phyloP scores from a whole-genome alignment of 2,113 vertebrate species.

The Uria aalge region DNA sequence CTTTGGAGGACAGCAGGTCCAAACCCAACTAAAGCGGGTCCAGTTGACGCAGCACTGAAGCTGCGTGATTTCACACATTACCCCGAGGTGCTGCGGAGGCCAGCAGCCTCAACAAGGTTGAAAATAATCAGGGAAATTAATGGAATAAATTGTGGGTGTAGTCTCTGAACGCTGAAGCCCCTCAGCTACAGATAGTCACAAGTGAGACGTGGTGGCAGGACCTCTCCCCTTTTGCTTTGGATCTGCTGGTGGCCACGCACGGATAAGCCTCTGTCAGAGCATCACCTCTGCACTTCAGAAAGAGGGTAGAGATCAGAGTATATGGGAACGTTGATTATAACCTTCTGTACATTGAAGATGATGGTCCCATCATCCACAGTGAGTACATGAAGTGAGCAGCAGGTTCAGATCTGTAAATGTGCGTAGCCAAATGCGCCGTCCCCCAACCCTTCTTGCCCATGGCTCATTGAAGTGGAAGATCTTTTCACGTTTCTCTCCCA shows the following conservation, averaged over 20 bases:
- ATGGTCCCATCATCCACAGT: background rate
- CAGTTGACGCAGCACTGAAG: background rate
- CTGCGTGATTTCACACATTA: background rate
- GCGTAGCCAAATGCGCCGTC: fast-evolving
- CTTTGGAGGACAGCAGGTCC: background rate
- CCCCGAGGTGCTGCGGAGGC: background rate
- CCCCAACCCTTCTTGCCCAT: background rate
- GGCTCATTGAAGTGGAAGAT: background rate
- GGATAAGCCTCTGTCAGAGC: background rate
- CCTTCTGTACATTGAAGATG: background rate
- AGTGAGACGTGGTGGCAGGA: fast-evolving
- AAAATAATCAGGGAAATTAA: background rate
- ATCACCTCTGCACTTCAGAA: background rate
- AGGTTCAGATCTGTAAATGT: background rate
- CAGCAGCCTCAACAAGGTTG: background rate
- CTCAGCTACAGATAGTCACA: background rate
- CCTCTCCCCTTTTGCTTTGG: background rate
- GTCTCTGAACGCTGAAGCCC: background rate
- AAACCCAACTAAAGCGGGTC: background rate
- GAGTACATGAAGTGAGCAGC: background rate
- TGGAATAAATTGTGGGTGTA: background rate
- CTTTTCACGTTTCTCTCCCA: background rate
- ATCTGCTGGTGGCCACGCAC: background rate
- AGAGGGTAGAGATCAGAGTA: background rate
- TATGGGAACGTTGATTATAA: background rate